phyloP scores from a whole-genome alignment of 2,113 vertebrate species.

The Nipponia nippon region DNA sequence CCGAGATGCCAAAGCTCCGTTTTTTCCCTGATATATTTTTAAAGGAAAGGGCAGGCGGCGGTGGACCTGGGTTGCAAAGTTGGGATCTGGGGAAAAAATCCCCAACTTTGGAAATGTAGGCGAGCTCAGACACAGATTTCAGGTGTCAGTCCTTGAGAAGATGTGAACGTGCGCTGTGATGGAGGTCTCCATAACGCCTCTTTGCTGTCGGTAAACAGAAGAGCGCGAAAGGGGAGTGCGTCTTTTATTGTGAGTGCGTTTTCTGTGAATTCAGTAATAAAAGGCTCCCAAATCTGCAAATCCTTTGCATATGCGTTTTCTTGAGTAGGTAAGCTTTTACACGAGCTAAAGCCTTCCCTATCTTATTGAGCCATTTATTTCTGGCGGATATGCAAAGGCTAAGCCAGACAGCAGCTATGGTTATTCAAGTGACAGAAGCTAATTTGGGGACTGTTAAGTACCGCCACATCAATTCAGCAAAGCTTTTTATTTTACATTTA shows the following conservation, averaged over 20 bases:
- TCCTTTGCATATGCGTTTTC: not conserved
- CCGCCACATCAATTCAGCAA: not conserved
- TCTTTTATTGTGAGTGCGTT: rapidly evolving
- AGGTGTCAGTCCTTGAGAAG: not conserved
- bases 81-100: not conserved
- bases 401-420: not conserved
- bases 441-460: not conserved
- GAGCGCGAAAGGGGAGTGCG: rapidly evolving
- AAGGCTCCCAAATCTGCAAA: not conserved
- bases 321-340: not conserved
- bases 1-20: not conserved
- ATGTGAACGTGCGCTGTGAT: rapidly evolving
- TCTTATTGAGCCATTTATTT: not conserved
- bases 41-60: not conserved
- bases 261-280: not conserved
- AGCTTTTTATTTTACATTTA: not conserved
- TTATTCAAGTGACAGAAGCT: not conserved
- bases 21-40: not conserved
- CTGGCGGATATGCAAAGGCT: rapidly evolving
- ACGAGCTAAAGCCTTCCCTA: not conserved
- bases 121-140: not conserved
- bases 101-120: not conserved
- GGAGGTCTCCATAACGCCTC: not conserved
- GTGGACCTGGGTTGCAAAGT: not conserved
- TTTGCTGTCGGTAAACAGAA: not conserved